Base-by-base conservation (phyloP, 1,140 invertebrate species). In the Proctacanthus coquilletti region DNA sequence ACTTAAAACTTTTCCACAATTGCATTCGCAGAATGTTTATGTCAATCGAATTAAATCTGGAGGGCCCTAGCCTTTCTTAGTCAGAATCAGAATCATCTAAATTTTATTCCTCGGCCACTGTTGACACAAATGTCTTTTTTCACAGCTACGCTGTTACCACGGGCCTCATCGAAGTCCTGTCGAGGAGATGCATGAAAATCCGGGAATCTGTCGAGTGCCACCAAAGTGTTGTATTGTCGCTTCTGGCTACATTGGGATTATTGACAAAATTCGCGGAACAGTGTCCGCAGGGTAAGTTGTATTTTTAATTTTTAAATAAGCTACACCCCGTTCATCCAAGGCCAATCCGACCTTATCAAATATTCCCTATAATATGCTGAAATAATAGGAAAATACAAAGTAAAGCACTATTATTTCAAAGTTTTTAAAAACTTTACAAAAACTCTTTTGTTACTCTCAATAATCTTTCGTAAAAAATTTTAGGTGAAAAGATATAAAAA, bases 241-340 rank as follows among this genome's bases (percentile, higher is more conserved):
- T 60, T 35, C 25, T 60, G 45, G 55, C 56, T 32, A 52, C 53
- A 31, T 34, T 60, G 35, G 57, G 57, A 34, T 53, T 60, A 42
- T 42, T 60, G 4, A 53, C 54, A 14, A 49, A 55, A 27, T 54
- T 60, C 44, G 45, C 57, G 40, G 57, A 60, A 48, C 41, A 55
- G 15, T 60, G 54, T 37, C 52, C 49, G 46, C 41, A 49, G 36
- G 52, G 56, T 60, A 42, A 54, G 53, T 45, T 34, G 39, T 9
- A 11, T 35, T 20, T 33, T n/a, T n/a, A n/a, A n/a, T n/a, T n/a
- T n/a, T n/a, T n/a, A n/a, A n/a, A n/a, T n/a, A n/a, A n/a, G n/a
- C n/a, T n/a, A n/a, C n/a, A n/a, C n/a, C n/a, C n/a, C n/a, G n/a
- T n/a, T n/a, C n/a, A n/a, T n/a, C n/a, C n/a, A n/a, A n/a, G n/a